Evolutionary conservation across 2,797 vertebrate genomes (phyloP), one percentile per base, ranked within the genome.

Genomic region (Holocentrus rufus): DNA sequence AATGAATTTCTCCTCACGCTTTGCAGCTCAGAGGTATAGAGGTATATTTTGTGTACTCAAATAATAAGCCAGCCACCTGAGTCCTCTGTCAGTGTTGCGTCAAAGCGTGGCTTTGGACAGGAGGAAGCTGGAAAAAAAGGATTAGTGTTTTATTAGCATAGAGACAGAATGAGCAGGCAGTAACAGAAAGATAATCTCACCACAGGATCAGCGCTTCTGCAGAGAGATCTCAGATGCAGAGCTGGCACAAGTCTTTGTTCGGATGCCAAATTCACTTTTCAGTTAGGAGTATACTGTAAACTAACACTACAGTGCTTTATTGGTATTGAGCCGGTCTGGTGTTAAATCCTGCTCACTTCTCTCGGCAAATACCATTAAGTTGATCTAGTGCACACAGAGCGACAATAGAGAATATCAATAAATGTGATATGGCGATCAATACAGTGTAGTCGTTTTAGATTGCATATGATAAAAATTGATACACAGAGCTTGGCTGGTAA

Each of bases 81-180:
- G 31, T 67, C 5, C 4, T 60, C 54, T 69, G 55, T 67, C 42
- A 57, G 42, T 47, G 50, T 74, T 62, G 69, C 52, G 58, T 72
- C 47, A 58, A 71, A 72, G 31, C 0, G 23, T 30, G 49, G 18
- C 61, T 77, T 66, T 13, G 76, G 70, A 62, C 20, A 57, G 31
- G 53, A 73, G 63, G 49, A 72, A 68, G 59, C 64, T 59, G 7
- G 23, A 56, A 79, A 68, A 73, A 81, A 75, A 42, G 2, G 57
- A 76, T 77, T 84, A 47, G 65, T 83, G 62, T 85, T 87, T 82
- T 87, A 78, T 86, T 86, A 79, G 65, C 60, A 65, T 49, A 59
- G 66, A 76, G n/a, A 64, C 6, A 69, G 67, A 77, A 82, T 63
- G 42, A n/a, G 47, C 47, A 49, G 47, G 47, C 47, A 54, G 52